phyloP scores from a whole-genome alignment of 2,888 invertebrate genomes.

The Ceriagrion tenellum region DNA sequence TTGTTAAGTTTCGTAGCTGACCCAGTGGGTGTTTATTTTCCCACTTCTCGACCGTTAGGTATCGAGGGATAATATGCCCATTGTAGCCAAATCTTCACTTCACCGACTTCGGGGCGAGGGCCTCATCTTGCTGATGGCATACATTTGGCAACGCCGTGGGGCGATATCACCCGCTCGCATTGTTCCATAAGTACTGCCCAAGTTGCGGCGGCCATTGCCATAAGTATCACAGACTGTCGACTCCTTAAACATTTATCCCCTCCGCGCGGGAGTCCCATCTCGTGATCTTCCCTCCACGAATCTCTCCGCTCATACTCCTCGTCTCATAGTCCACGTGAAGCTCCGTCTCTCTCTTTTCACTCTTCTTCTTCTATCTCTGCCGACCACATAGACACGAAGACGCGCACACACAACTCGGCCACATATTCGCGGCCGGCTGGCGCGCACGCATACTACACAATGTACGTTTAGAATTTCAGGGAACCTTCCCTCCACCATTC shows the following conservation, averaged over 20 bases:
- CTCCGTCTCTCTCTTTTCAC: not conserved
- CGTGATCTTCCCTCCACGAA: not conserved
- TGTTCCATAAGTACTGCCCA: not conserved
- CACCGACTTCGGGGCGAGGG: too few relatives aligned
- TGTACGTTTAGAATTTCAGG: constrained; percentile 62
- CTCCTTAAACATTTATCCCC: not conserved
- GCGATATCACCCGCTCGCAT: too few relatives aligned
- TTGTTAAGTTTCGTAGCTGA: too few relatives aligned
- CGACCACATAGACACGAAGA: not conserved
- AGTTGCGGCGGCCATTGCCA: not conserved
- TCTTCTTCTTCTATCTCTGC: constrained; percentile 32
- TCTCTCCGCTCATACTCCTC: not conserved
- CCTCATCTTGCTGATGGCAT: too few relatives aligned
- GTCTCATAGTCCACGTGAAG: not conserved
- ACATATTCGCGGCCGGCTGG: not conserved
- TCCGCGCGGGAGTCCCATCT: not conserved
- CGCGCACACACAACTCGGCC: not conserved
- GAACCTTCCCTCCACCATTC: not conserved
- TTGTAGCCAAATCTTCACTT: too few relatives aligned
- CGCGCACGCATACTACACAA: constrained; percentile 43
- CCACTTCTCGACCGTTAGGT: too few relatives aligned
- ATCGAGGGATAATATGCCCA: too few relatives aligned
- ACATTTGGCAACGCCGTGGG: too few relatives aligned
- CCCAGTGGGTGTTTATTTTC: too few relatives aligned
- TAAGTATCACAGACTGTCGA: not conserved